A percentile compares a stretch with the other conserved stretches of the same genome.
phyloP scores from a whole-genome alignment of 2,888 invertebrate species.

The Stenchaetothrips biformis region DNA sequence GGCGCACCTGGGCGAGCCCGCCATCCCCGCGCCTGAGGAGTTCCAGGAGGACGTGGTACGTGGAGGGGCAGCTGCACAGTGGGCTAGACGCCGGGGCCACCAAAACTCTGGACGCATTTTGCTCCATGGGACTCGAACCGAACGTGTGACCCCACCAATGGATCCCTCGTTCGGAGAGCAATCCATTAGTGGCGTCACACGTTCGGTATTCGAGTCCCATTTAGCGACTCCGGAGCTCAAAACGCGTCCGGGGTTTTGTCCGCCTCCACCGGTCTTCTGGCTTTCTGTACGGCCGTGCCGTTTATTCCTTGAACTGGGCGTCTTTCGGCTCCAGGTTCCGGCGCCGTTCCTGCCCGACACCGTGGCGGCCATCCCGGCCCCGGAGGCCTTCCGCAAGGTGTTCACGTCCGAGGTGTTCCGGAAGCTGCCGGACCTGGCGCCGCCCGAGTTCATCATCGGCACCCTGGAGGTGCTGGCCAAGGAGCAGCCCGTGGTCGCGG shows the following conservation, averaged over 20 bases:
- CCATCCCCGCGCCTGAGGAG: slow-evolving; percentile 7
- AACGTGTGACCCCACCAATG: too few species aligned
- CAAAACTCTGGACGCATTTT: background rate
- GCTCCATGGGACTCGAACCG: too few species aligned
- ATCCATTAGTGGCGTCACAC: too few species aligned
- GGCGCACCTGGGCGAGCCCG: too few species aligned
- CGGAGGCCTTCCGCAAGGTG: slow-evolving; percentile 11
- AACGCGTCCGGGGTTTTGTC: too few species aligned
- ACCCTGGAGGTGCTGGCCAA: slow-evolving; percentile 14
- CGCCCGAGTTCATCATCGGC: slow-evolving; percentile 16
- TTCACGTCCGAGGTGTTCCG: slow-evolving; percentile 5
- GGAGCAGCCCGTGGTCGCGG: slow-evolving; percentile 22
- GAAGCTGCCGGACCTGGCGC: slow-evolving; percentile 9
- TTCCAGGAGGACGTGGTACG: background rate
- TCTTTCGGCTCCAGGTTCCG: background rate
- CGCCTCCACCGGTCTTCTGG: too few species aligned
- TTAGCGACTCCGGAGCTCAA: too few species aligned
- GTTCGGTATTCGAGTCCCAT: too few species aligned
- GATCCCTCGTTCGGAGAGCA: too few species aligned
- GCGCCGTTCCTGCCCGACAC: background rate
- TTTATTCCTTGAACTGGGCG: background rate
- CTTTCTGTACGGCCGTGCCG: too few species aligned
- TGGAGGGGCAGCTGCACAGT: background rate
- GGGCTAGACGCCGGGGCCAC: too few species aligned
- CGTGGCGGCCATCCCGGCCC: slow-evolving; percentile 1